Conservation (phyloP, 2,888 invertebrate genomes). For the Crioceris asparagi region DNA sequence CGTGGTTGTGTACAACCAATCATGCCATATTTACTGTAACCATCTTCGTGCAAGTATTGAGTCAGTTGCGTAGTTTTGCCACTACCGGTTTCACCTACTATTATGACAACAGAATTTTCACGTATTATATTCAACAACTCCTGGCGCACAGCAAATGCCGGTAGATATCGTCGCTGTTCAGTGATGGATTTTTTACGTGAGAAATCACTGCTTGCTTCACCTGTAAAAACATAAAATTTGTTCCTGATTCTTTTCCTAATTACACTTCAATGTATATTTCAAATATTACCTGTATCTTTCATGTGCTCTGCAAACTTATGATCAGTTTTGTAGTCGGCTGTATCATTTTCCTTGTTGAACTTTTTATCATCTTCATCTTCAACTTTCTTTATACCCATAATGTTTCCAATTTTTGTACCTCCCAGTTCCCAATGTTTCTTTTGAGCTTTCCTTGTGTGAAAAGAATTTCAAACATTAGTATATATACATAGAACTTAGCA, state of each 20-base stretch:
- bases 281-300: conserved; percentile 48
- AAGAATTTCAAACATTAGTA: not conserved
- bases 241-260: no score
- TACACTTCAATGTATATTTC: no score
- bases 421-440: conserved; percentile 99
- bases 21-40: conserved; percentile 74
- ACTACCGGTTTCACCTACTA: conserved; percentile 91
- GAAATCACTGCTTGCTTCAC: conserved; percentile 66
- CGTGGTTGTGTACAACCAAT: conserved; percentile 98
- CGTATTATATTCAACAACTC: conserved; percentile 83
- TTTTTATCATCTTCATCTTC: conserved; percentile 66
- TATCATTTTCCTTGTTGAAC: conserved; percentile 54
- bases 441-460: conserved; percentile 78
- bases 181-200: conserved; percentile 72
- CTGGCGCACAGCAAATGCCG: conserved; percentile 91
- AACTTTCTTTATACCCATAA: conserved; percentile 85
- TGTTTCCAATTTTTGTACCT: conserved; percentile 90
- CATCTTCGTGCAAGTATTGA: conserved; percentile 95
- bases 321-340: conserved; percentile 79
- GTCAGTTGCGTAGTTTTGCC: conserved; percentile 98
- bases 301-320: conserved; percentile 97
- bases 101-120: conserved; percentile 89
- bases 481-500: not conserved
- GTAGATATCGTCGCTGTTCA: conserved; percentile 85
- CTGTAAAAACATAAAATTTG: no score